These are phyloP conservation scores for Triops cancriformis DNA, from an alignment of 1,140 invertebrate species.

Conservation along the genomic window DNA sequence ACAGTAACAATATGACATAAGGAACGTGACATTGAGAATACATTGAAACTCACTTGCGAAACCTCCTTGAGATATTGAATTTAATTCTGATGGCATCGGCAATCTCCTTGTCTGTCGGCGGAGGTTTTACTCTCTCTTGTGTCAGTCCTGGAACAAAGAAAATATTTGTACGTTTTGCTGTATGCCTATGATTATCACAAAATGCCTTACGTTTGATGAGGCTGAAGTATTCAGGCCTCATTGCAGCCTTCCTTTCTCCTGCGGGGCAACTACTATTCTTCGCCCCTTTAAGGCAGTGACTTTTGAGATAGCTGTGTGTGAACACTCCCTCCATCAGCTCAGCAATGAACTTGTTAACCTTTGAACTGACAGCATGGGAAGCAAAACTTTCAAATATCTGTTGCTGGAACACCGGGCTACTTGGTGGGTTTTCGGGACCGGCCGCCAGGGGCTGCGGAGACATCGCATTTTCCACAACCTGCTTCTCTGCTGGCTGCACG, in stretches of 20 bases:
- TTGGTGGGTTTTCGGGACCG: constrained; percentile 15
- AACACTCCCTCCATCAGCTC: background rate
- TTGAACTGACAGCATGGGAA: background rate
- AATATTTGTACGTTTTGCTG: background rate
- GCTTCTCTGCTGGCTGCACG: background rate
- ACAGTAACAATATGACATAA: background rate
- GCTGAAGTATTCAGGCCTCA: background rate
- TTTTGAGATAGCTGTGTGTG: background rate
- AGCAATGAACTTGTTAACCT: background rate
- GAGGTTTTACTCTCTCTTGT: background rate
- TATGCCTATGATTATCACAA: background rate
- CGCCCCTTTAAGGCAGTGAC: background rate
- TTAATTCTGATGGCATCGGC: background rate
- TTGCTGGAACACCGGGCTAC: background rate
- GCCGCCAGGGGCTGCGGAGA: constrained; percentile 15
- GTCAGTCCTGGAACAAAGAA: background rate
- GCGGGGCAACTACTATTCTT: background rate
- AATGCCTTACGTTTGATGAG: background rate
- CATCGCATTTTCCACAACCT: background rate
- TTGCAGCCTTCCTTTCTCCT: background rate
- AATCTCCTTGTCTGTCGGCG: background rate
- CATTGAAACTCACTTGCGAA: background rate
- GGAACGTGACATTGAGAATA: background rate
- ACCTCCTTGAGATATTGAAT: background rate
- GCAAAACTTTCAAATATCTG: background rate